Evolutionary conservation across 2,888 invertebrate genomes (phyloP).

Genomic region (Cinara cedri): DNA sequence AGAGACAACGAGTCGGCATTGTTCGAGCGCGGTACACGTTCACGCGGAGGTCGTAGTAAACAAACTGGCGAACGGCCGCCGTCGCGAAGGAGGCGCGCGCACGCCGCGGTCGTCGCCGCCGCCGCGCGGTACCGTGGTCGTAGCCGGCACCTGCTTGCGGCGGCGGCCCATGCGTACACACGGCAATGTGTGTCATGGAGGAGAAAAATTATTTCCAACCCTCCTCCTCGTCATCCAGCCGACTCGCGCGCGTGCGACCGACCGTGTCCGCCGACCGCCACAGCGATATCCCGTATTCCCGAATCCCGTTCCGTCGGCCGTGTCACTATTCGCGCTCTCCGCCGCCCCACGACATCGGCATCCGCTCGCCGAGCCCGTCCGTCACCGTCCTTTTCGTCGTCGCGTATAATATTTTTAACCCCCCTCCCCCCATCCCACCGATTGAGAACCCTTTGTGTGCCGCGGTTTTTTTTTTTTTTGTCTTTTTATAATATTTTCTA

Average conservation of each 20-base stretch:
- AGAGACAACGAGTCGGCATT: slow-evolving; percentile 8
- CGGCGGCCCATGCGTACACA: slow-evolving; percentile 40
- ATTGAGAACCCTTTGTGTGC: slow-evolving; percentile 23
- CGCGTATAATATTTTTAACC: not conserved
- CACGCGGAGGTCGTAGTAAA: slow-evolving; percentile 35
- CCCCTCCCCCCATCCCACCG: not conserved
- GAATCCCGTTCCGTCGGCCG: not conserved
- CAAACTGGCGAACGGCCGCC: slow-evolving; percentile 33
- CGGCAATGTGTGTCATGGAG: slow-evolving; percentile 40
- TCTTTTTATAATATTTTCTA: not conserved
- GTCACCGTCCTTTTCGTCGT: slow-evolving; percentile 6
- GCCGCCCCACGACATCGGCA: not conserved
- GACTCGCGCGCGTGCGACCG: slow-evolving; percentile 1
- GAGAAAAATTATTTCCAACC: slow-evolving; percentile 43
- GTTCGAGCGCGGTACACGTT: not conserved
- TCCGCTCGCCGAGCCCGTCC: not conserved
- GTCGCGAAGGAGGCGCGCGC: slow-evolving; percentile 39
- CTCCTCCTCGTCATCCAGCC: too few species aligned
- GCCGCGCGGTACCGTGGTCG: slow-evolving; percentile 25
- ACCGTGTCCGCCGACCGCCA: not conserved
- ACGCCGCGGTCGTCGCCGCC: slow-evolving; percentile 8
- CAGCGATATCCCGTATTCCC: slow-evolving; percentile 23
- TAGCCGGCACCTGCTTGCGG: slow-evolving; percentile 30
- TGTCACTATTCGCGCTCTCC: not conserved
- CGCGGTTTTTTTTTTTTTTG: slow-evolving; percentile 24